Evolutionary conservation across 2,797 vertebrate genomes (phyloP).

Genomic region (Dendrocincla tyrannina): DNA sequence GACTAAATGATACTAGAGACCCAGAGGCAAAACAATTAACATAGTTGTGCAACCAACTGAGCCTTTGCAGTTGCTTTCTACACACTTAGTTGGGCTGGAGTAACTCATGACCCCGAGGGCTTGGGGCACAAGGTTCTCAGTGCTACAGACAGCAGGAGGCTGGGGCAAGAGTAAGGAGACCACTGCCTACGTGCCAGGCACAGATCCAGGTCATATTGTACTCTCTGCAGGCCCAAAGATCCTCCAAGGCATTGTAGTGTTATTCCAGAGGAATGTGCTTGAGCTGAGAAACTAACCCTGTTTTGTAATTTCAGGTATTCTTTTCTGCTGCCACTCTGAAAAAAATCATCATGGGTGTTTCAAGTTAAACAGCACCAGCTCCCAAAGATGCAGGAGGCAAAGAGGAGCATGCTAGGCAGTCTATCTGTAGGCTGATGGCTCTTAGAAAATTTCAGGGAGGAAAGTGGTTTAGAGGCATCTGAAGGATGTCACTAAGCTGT

Average conservation of each 20-base stretch:
- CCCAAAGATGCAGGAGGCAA: not conserved
- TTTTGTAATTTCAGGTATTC: not conserved
- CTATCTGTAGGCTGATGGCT: not conserved
- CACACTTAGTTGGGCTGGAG: not conserved
- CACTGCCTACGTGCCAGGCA: not conserved
- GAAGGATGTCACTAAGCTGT: not conserved
- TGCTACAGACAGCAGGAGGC: not conserved
- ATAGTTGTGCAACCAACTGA: not conserved
- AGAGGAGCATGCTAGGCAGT: not conserved
- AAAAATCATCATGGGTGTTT: not conserved
- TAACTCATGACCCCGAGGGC: not conserved
- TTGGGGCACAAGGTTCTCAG: conserved; percentile 7
- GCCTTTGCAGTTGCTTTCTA: not conserved
- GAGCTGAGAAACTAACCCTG: not conserved
- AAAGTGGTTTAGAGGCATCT: not conserved
- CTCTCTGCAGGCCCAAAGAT: not conserved
- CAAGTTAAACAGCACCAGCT: not conserved
- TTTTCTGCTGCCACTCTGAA: not conserved
- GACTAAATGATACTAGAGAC: not conserved
- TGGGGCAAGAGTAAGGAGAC: not conserved
- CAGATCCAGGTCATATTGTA: not conserved
- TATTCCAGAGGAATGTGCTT: not conserved
- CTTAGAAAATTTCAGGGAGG: not conserved
- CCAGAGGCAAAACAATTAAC: conserved; percentile 3
- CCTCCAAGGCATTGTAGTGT: not conserved